phyloP scores from a whole-genome alignment of 1,140 invertebrate genomes.

The Hyles vespertilio region DNA sequence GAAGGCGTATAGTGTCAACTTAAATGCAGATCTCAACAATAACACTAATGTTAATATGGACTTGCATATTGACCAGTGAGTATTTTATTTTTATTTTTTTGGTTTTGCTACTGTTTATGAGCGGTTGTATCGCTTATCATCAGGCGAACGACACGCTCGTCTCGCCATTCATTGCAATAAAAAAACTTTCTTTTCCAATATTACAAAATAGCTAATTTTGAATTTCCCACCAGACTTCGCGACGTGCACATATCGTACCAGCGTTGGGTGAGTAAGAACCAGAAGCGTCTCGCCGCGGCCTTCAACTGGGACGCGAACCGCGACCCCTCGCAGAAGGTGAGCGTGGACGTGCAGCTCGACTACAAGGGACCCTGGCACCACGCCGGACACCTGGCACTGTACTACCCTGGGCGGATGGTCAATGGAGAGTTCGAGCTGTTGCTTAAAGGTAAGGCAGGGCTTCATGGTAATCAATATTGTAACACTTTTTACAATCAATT shows the following conservation, averaged over 20 bases:
- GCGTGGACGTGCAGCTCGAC: slow-evolving; percentile 73
- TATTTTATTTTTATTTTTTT: slow-evolving; percentile 16
- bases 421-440: slow-evolving; percentile 79
- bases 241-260: slow-evolving; percentile 83
- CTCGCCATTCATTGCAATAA: no score
- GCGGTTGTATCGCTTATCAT: no score
- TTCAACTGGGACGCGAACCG: slow-evolving; percentile 90
- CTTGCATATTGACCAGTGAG: slow-evolving; percentile 85
- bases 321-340: slow-evolving; percentile 83
- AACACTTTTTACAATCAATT: no score
- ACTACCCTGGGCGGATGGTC: slow-evolving; percentile 84
- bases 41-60: slow-evolving; percentile 75
- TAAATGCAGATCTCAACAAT: slow-evolving; percentile 72
- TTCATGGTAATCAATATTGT: no score
- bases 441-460: slow-evolving; percentile 71
- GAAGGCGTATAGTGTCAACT: slow-evolving; percentile 78
- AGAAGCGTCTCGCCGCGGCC: slow-evolving; percentile 81
- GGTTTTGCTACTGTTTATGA: no score
- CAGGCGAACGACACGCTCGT: no score
- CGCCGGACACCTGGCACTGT: slow-evolving; percentile 78
- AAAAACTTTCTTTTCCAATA: no score
- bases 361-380: slow-evolving; percentile 77
- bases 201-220: no score
- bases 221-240: slow-evolving; percentile 74
- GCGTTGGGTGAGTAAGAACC: slow-evolving; percentile 73